Evolutionary conservation across 2,797 vertebrate genomes (phyloP), one percentile per base, ranked within the genome.

Genomic region (Novumbra hubbsi): DNA sequence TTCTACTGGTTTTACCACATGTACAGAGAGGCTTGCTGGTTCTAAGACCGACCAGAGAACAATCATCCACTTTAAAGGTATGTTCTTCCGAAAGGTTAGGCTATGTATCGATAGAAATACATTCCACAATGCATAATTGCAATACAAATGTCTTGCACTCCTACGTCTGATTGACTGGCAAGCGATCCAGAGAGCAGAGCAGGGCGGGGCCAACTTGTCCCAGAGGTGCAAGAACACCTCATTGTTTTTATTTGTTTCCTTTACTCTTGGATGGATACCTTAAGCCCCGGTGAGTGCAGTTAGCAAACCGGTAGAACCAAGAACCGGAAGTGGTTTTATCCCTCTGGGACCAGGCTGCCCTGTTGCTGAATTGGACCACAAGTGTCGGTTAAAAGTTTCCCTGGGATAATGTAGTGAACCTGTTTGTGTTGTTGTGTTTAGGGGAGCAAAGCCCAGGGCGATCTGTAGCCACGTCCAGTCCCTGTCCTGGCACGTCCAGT

Each of bases 361-460:
- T 45, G 41, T 8, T 41, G 41, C 9, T 45, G 9, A 11, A 45
- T 11, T 45, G 41, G 5, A 3, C 41, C 1, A 12, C 0, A 45
- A 45, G 41, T 30, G 2, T 30, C 15, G 5, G 6, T 32, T 16
- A 30, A 17, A 16, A 32, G 7, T 32, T 32, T 7, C 28, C 15
- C 27, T 16, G 27, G 19, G 62, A 17, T 28, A 1, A 28, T 6
- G 17, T 17, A 14, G 63, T 65, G 34, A 52, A 48, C 15, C 24
- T 4, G 72, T 12, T 49, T n/a, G 9, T 8, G 27, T 73, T 1
- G 69, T 1, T 65, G 1, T 71, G 1, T 73, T 60, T 60, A 91
- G 90, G 84, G n/a, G 41, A 64, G 24, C 77, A 87, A n/a, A 67
- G 27, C 14, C 11, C 49, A 38, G 78, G 72, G 34, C 80, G 88